Base-by-base conservation (phyloP, 2,888 invertebrate species). In the Nasonovia ribisnigri region DNA sequence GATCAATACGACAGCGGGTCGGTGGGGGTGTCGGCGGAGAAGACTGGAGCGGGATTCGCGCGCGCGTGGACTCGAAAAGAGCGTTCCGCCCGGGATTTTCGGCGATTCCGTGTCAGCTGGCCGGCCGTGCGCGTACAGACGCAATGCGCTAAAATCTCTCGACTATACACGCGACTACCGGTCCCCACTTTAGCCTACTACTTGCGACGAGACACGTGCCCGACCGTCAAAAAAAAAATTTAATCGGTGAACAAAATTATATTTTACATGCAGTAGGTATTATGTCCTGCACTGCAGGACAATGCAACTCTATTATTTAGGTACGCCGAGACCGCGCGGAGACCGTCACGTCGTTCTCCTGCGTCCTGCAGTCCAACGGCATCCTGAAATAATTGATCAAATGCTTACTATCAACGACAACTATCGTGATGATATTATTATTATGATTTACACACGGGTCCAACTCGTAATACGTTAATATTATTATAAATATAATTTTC, bases 1-100 rank as follows among this genome's bases (percentile, higher is more conserved):
- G 93, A 93, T 93, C 93, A 93, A 93, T 93, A 93, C 88, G 93
- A 77, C 43, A 51, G 92, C 92, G 92, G 92, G 88, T 57, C 51
- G 92, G 29, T 67, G 51, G n/a, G 1, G 48, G 54, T 36, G 13
- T 20, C 16, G 26, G 26, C 3, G 60, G 60, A 29, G 84, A 46
- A 29, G 60, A 26, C 24, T 11, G 46, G 87, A 29, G 92, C 26
- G 77, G 42, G 86, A 91, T n/a, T 29, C 36, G 87, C 60, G 57
- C 60, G 92, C 87, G 60, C 60, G 46, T 60, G 60, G 43, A 57
- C 91, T 24, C 91, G n/a, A 91, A 91, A 54, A 57, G 84, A 84
- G 51, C 43, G 84, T 91, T 57, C 54, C 54, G 43, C 84, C 84
- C 43, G 54, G 43, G 84, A 42, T 57, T 91, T 86, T 86, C 84